Conservation (phyloP, 2,113 vertebrate species). For the Microcebus tavaratra region DNA sequence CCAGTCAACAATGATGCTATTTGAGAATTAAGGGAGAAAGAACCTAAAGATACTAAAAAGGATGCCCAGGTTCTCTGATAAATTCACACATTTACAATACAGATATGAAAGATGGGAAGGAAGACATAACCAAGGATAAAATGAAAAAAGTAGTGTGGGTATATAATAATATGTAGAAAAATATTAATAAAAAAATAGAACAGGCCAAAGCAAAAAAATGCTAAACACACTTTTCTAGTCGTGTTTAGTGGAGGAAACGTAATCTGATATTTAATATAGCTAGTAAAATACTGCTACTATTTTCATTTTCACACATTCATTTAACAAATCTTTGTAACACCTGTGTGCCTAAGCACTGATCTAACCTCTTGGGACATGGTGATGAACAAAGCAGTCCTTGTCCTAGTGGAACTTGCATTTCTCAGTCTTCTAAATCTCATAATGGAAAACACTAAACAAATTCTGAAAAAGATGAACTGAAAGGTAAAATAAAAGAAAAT, state of each 20-base stretch:
- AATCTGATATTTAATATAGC: constrained; percentile 20
- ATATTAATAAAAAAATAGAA: background rate
- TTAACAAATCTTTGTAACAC: background rate
- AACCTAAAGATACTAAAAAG: background rate
- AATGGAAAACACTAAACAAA: constrained; percentile 25
- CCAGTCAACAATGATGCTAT: background rate
- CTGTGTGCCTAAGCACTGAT: background rate
- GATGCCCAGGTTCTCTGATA: background rate
- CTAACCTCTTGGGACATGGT: background rate
- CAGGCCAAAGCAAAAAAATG: background rate
- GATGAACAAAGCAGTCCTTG: background rate
- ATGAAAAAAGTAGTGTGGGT: background rate
- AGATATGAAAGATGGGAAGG: background rate
- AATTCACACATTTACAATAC: background rate
- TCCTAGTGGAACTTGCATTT: background rate
- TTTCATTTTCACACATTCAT: background rate
- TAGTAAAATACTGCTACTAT: background rate
- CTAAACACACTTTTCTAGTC: constrained; percentile 16
- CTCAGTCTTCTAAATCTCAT: background rate
- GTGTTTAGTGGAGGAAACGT: background rate
- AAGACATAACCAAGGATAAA: background rate
- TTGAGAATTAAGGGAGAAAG: background rate
- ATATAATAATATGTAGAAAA: background rate
- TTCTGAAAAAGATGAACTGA: background rate
- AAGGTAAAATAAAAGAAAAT: background rate